A percentile compares a stretch with the other conserved stretches of the same genome.
Conservation (phyloP, 2,113 vertebrate species). For the Salvelinus alpinus region DNA sequence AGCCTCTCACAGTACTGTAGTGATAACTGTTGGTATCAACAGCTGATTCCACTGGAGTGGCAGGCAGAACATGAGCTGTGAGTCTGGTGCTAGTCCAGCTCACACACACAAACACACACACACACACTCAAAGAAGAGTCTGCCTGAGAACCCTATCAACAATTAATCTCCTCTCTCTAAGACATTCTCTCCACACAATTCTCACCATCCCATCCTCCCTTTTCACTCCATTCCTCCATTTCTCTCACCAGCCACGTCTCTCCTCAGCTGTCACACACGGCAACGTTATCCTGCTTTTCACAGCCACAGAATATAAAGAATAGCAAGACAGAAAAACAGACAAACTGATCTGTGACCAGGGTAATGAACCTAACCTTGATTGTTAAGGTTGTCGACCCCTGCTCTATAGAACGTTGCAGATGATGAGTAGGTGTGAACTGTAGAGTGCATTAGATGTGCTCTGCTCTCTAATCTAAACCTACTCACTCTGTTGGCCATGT, state of each 20-base stretch:
- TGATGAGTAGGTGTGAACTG: not conserved
- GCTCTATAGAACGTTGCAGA: not conserved
- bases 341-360: no score
- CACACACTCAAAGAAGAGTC: not conserved
- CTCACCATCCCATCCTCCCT: not conserved
- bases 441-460: not conserved
- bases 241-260: not conserved
- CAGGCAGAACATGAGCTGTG: not conserved
- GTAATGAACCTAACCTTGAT: no score
- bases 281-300: not conserved
- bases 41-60: conserved; percentile 6
- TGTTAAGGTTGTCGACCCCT: no score
- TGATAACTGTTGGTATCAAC: conserved; percentile 6
- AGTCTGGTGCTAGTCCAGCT: not conserved
- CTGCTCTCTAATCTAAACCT: not conserved
- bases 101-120: conserved; percentile 5
- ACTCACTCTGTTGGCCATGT: not conserved
- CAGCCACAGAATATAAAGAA: not conserved
- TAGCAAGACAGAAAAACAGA: no score
- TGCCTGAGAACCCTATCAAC: not conserved
- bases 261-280: not conserved
- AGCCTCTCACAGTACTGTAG: no score
- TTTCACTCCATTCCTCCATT: not conserved
- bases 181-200: not conserved
- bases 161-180: not conserved